Base-by-base conservation (phyloP, 1,140 invertebrate species). In the Alviniconcha marisindica region DNA sequence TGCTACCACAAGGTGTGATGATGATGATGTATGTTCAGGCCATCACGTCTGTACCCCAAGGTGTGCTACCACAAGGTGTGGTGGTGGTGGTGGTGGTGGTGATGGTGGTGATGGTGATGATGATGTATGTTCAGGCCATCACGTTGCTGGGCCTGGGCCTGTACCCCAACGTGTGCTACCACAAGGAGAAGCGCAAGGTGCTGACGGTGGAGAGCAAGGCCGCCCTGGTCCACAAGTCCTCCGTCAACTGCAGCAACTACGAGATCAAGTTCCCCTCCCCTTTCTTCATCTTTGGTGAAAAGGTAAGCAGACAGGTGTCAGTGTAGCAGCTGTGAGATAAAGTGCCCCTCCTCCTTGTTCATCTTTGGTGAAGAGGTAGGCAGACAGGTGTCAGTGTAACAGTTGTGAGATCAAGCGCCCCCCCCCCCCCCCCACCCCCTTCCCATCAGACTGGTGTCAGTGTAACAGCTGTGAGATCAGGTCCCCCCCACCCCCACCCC, bases 221-320 rank as follows among this genome's bases (percentile, higher is more conserved):
- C 4, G 98, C 98, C 0, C 93, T 99, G 0, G 96, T 99, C 77
- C 97, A 99, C 93, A 99, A 99, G 92, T 97, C 97, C 0, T 99
- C 98, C 0, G 97, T 99, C 0, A 99, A 99, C 93, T 99, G 98
- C 92, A 97, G 97, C 91, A 93, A 93, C 81, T 86, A 95, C 81
- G 96, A 96, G 71, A 95, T 97, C 80, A 95, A 95, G 81, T 99
- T 99, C 89, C 96, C 97, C 0, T 98, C 96, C 83, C 98, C 98
- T 4, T 97, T 99, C 90, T 99, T 99, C 92, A 97, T 99, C 51
- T 99, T 99, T 93, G 98, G 98, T 2, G 98, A 99, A 94, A 99
- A 99, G 94, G 95, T 96, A 93, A 78, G 73, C 76, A 31, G 33
- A 76, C 77, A 71, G 56, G 5, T n/a, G n/a, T n/a, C n/a, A n/a